Percentiles rank a stretch among this genome's conserved stretches.
Evolutionary conservation across 1,140 invertebrate species (phyloP).

Genomic region (Xylocopa sonorina): DNA sequence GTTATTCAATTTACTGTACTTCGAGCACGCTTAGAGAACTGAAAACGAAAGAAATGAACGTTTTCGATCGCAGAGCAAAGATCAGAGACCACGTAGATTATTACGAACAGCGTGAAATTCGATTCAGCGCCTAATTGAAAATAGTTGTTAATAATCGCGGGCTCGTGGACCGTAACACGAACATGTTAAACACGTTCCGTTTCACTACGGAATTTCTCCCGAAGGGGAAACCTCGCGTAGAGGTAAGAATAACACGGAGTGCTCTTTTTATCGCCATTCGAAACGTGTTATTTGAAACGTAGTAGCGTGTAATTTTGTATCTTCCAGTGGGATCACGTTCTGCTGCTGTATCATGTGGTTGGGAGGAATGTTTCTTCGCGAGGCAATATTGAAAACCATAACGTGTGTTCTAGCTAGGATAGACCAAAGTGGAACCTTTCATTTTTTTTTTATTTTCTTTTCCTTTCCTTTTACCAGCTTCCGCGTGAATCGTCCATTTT

Average conservation of each 20-base stretch:
- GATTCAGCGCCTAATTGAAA: background rate
- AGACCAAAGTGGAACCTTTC: background rate
- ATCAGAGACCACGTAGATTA: too few species aligned
- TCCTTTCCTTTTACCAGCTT: background rate
- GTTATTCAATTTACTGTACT: too few species aligned
- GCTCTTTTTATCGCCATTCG: background rate
- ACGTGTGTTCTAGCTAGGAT: background rate
- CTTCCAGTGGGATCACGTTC: conserved; percentile 21
- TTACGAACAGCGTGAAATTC: too few species aligned
- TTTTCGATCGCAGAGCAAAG: too few species aligned
- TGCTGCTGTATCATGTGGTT: background rate
- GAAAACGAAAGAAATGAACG: too few species aligned
- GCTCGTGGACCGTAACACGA: background rate
- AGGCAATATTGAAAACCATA: background rate
- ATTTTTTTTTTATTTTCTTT: too few species aligned
- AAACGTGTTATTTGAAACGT: conserved; percentile 20
- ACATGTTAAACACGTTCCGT: too few species aligned
- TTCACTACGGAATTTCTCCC: background rate
- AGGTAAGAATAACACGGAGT: background rate
- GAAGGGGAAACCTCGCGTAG: background rate
- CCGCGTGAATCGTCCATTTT: too few species aligned
- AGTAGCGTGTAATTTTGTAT: conserved; percentile 31
- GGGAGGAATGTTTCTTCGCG: background rate
- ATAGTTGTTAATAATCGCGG: background rate
- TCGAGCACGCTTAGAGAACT: too few species aligned